Conservation (phyloP, 2,888 invertebrate species). For the Hemaris fuciformis region DNA sequence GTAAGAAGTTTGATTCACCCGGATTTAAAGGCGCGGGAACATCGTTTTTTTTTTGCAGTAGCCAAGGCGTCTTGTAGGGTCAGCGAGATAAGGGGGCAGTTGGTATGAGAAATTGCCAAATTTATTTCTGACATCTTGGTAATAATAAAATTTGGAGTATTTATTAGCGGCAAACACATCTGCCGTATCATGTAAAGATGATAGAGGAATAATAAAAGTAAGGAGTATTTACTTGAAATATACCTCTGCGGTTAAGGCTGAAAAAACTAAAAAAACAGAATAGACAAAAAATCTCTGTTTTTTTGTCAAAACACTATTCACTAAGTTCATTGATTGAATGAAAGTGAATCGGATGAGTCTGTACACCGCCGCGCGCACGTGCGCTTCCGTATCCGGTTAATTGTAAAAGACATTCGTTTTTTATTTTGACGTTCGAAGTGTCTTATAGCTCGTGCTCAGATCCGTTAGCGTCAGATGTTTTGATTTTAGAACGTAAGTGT, state of each 20-base stretch:
- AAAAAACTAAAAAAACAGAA: too few species aligned
- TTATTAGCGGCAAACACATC: too few species aligned
- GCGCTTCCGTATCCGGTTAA: conserved; percentile 35
- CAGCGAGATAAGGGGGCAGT: too few species aligned
- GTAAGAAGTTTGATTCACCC: too few species aligned
- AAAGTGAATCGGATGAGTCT: conserved; percentile 10
- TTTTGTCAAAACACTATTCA: conserved; percentile 4
- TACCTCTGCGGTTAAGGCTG: too few species aligned
- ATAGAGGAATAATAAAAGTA: too few species aligned
- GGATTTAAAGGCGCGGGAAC: too few species aligned
- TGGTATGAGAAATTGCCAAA: neutral
- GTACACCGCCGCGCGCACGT: conserved; percentile 33
- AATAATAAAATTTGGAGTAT: too few species aligned
- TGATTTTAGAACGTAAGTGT: too few species aligned
- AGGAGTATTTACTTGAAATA: too few species aligned
- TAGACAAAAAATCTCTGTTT: too few species aligned
- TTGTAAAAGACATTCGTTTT: conserved; percentile 4
- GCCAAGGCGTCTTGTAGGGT: neutral
- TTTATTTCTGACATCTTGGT: neutral
- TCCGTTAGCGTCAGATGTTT: neutral
- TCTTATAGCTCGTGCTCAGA: neutral
- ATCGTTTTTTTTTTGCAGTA: neutral
- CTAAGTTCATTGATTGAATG: neutral
- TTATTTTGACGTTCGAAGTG: neutral
- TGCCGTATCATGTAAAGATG: too few species aligned